These are phyloP conservation scores for Lysiphlebus fabarum DNA, from an alignment of 1,140 invertebrate genomes.

Conservation along the genomic window DNA sequence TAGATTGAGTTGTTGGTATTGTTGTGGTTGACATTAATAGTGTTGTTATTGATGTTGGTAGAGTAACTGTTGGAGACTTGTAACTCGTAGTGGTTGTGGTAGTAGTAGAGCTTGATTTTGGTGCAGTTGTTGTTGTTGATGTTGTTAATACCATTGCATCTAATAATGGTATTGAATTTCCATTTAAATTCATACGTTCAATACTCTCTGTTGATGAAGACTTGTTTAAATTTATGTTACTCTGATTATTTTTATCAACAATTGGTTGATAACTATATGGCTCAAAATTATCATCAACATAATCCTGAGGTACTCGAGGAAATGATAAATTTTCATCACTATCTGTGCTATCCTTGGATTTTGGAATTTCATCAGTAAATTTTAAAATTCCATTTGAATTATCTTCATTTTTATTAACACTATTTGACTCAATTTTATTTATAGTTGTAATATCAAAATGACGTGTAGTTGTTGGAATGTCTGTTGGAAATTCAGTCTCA, in stretches of 20 bases:
- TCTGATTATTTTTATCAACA: background rate
- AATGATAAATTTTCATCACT: too few relatives aligned
- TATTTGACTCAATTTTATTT: background rate
- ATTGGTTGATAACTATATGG: slow-evolving; percentile 41
- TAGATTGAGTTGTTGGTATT: slow-evolving; percentile 23
- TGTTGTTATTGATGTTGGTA: slow-evolving; percentile 25
- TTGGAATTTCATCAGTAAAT: slow-evolving; percentile 52
- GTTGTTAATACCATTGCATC: background rate
- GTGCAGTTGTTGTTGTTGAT: slow-evolving; percentile 5
- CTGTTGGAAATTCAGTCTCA: slow-evolving; percentile 9
- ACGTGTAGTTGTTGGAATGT: slow-evolving; percentile 10
- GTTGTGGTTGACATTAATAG: slow-evolving; percentile 19
- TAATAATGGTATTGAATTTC: background rate
- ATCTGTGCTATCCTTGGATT: slow-evolving; percentile 22
- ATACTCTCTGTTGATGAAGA: background rate
- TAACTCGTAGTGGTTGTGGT: slow-evolving; percentile 20
- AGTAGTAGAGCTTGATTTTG: slow-evolving; percentile 11
- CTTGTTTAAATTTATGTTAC: background rate
- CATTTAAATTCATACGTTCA: background rate
- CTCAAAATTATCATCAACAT: slow-evolving; percentile 60
- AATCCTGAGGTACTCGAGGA: slow-evolving; percentile 41
- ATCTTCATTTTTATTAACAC: slow-evolving; percentile 11
- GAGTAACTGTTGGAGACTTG: background rate
- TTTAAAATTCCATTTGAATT: slow-evolving; percentile 48
- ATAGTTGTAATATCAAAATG: background rate